A percentile compares a stretch with the other conserved stretches of the same genome.
Conservation (phyloP, 2,797 vertebrate genomes). For the Lerista edwardsae region DNA sequence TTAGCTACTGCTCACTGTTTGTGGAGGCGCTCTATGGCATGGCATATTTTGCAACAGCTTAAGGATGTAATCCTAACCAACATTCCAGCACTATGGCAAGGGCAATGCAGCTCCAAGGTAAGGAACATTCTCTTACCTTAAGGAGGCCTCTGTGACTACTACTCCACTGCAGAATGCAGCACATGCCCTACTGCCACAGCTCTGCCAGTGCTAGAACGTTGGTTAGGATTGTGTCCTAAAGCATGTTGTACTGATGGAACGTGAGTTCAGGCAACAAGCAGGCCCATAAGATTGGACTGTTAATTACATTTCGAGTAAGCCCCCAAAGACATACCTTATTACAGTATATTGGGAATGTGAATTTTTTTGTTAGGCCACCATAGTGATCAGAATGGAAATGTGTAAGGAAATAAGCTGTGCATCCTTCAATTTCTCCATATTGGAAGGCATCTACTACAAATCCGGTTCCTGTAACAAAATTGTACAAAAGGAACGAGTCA, state of each 20-base stretch:
- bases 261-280: too few relatives aligned
- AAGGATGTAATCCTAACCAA: not conserved
- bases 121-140: too few relatives aligned
- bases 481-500: not conserved
- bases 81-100: too few relatives aligned
- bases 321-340: constrained; percentile 84
- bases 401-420: constrained; percentile 92
- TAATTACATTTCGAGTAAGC: not conserved
- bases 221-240: too few relatives aligned
- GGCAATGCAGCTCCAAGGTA: too few relatives aligned
- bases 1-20: not conserved
- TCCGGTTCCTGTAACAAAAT: constrained; percentile 82
- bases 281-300: not conserved
- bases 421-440: constrained; percentile 89
- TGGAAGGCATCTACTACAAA: constrained; percentile 91
- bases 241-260: too few relatives aligned
- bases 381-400: constrained; percentile 99
- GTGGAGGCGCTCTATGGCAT: not conserved
- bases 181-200: too few relatives aligned
- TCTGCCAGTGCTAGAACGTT: too few relatives aligned
- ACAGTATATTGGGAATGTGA: constrained; percentile 88
- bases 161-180: too few relatives aligned
- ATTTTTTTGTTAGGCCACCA: constrained; percentile 86
- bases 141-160: too few relatives aligned
- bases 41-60: not conserved